A percentile compares a stretch with the other conserved stretches of the same genome.
Evolutionary conservation across 2,888 invertebrate species (phyloP).

Genomic region (Lucinisca nassula): DNA sequence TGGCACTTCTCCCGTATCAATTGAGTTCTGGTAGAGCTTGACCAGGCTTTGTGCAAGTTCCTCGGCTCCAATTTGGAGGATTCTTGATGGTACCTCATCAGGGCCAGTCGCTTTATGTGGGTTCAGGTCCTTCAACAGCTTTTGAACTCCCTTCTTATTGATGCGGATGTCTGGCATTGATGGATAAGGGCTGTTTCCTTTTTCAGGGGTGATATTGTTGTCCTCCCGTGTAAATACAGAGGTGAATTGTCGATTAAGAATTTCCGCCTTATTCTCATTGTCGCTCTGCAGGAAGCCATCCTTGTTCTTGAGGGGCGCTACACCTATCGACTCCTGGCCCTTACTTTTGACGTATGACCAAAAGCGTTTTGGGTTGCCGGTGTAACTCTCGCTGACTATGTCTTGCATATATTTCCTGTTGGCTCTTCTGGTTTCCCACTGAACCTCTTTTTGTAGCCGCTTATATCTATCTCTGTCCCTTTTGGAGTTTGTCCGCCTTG

Average conservation of each 20-base stretch:
- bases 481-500: not conserved
- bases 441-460: conserved; percentile 4
- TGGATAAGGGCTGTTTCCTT: conserved; percentile 29
- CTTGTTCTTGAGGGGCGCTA: conserved; percentile 42
- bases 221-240: conserved; percentile 31
- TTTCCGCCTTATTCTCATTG: conserved; percentile 33
- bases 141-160: conserved; percentile 2
- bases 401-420: not conserved
- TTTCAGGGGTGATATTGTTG: not conserved
- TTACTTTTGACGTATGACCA: conserved; percentile 45
- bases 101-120: conserved; percentile 11
- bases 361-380: conserved; percentile 23
- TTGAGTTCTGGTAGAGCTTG: conserved; percentile 10
- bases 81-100: conserved; percentile 3
- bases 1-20: conserved; percentile 7
- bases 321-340: conserved; percentile 24
- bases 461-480: conserved; percentile 21
- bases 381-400: conserved; percentile 1
- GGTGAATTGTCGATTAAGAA: conserved; percentile 33
- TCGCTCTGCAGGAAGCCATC: conserved; percentile 42
- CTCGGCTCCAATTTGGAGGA: not conserved
- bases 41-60: conserved; percentile 9
- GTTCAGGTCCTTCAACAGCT: not conserved
- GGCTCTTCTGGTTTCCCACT: conserved; percentile 11
- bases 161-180: conserved; percentile 23